These are phyloP conservation scores for Hiodon alosoides DNA, from an alignment of 2,113 vertebrate species.

Conservation along the genomic window DNA sequence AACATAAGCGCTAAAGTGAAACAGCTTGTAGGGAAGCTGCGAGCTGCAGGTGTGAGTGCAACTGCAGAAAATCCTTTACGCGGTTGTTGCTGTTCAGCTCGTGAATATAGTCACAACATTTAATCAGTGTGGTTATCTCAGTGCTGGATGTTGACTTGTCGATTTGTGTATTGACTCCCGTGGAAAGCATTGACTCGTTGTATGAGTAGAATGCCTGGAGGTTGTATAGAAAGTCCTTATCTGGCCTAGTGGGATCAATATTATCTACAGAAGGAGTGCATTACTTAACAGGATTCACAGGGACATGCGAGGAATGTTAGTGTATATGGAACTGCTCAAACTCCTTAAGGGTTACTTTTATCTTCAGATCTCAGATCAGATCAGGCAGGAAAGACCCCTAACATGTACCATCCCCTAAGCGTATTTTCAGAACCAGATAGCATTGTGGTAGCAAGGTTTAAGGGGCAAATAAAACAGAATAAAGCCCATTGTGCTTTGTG, in stretches of 20 bases:
- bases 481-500: constrained; percentile 11
- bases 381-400: constrained; percentile 6
- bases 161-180: constrained; percentile 5
- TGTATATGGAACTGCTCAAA: constrained; percentile 27
- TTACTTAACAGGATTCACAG: constrained; percentile 22
- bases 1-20: not conserved
- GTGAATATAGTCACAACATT: not conserved
- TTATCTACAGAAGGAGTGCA: constrained; percentile 21
- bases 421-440: constrained; percentile 15
- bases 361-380: constrained; percentile 15
- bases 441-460: constrained; percentile 12
- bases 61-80: no score
- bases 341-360: constrained; percentile 21
- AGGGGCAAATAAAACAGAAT: constrained; percentile 3
- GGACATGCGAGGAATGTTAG: constrained; percentile 22
- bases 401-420: constrained; percentile 15
- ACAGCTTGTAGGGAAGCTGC: not conserved
- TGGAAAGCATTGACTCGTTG: constrained; percentile 2
- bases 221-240: constrained; percentile 19
- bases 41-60: no score
- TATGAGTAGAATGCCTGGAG: not conserved
- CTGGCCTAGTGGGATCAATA: constrained; percentile 20
- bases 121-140: not conserved
- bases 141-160: constrained; percentile 11
- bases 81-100: not conserved